Evolutionary conservation across 2,797 vertebrate genomes (phyloP), one percentile per base, ranked within the genome.

Genomic region (Tangara arthus): DNA sequence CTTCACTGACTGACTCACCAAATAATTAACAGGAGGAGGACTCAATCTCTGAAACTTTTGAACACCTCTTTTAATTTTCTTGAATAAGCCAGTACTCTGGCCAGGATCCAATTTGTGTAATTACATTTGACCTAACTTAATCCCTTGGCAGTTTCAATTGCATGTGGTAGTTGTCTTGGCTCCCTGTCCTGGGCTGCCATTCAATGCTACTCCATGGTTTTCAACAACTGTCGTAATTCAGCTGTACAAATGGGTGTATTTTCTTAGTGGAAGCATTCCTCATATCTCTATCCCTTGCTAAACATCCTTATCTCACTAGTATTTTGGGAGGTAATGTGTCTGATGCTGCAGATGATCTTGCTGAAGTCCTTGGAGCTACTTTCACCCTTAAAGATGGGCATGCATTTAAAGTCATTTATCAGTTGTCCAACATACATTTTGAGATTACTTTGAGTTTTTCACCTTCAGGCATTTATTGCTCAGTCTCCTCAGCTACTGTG

Each of bases 31-130:
- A 76, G 81, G 83, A 93, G 90, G 69, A 96, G 73, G 90, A 96
- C 90, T 95, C 90, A 63, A 88, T 97, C 90, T 94, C 90, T 92
- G 88, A 93, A 95, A 96, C 93, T 97, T 97, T 55, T 96, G 93
- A 96, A 94, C 94, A 94, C 95, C 83, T 95, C 93, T 96, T 94
- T 95, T 95, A 95, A 97, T 96, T 97, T 96, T 96, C 95, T 90
- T 96, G 93, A 95, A 91, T 80, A 92, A 93, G 60, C 49, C 87
- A 89, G 69, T 64, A 66, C 68, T 64, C 77, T 95, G 95, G 95
- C 85, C 68, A 70, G 28, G 39, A 93, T 95, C 95, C 94, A 95
- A 50, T 93, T 89, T 68, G 46, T 94, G 86, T 95, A 95, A 96
- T 96, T 96, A 95, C 83, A 84, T 94, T 96, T 95, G 87, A 96